Percentiles rank a stretch among this genome's conserved stretches.
Conservation (phyloP, 2,888 invertebrate species). For the Phragmatobia fuliginosa region DNA sequence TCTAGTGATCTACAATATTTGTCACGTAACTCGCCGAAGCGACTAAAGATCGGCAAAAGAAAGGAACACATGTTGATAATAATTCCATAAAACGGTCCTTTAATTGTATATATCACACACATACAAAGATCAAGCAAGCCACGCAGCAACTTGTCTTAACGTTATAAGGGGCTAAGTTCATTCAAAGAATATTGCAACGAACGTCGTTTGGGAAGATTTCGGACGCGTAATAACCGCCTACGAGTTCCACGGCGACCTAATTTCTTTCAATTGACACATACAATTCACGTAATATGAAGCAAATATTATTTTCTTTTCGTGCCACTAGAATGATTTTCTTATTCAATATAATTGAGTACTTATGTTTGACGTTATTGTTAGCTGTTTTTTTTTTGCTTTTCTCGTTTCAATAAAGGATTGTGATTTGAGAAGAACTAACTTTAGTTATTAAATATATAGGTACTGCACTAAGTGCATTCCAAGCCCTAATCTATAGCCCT, state of each 20-base stretch:
- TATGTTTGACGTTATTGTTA: neutral
- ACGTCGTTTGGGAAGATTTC: conserved; percentile 1
- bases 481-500: too few relatives aligned
- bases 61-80: neutral
- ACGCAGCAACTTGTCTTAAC: neutral
- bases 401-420: neutral
- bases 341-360: neutral
- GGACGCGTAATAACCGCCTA: conserved; percentile 10
- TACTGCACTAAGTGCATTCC: too few relatives aligned
- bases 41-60: neutral
- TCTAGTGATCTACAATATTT: neutral
- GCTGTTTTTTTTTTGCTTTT: neutral
- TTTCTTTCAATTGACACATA: conserved; percentile 13
- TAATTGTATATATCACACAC: neutral
- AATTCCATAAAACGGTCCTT: neutral
- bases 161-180: conserved; percentile 2
- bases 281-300: conserved; percentile 13
- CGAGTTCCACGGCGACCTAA: conserved; percentile 9
- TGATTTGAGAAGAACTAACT: neutral
- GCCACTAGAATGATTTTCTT: neutral
- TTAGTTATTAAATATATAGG: too few relatives aligned
- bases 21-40: neutral
- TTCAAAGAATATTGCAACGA: conserved; percentile 2
- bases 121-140: neutral
- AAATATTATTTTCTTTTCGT: conserved; percentile 2